Percentiles rank a stretch among this genome's conserved stretches.
These are phyloP conservation scores for Cyphomyrus plagiostoma DNA, from an alignment of 2,113 vertebrate genomes.

Conservation along the genomic window DNA sequence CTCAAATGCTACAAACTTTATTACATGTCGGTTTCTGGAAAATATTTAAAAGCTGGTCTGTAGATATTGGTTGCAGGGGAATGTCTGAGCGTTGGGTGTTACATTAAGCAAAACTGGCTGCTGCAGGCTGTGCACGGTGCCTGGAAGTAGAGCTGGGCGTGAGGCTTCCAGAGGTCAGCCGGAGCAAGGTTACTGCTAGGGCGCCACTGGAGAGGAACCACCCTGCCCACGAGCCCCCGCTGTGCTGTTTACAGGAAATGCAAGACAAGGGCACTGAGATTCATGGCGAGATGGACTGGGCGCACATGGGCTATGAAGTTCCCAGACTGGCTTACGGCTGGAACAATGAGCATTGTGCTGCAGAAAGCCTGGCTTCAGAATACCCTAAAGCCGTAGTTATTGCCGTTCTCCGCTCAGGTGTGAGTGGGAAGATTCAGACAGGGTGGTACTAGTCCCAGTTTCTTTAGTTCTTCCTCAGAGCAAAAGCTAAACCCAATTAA, in stretches of 20 bases:
- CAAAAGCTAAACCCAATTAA: not conserved
- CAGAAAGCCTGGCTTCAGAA: not conserved
- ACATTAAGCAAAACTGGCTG: constrained; percentile 14
- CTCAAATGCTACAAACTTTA: not conserved
- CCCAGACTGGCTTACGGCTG: not conserved
- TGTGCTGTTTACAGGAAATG: constrained; percentile 70
- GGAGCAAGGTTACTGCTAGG: constrained; percentile 50
- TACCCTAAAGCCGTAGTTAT: not conserved
- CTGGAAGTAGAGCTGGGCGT: constrained; percentile 42
- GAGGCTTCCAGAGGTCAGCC: constrained; percentile 43
- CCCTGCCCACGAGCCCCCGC: constrained; percentile 34
- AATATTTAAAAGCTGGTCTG: not conserved
- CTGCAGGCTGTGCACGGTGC: constrained; percentile 9
- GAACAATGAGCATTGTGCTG: not conserved
- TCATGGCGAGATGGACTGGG: not conserved
- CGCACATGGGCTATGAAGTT: not conserved
- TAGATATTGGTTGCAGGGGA: constrained; percentile 8
- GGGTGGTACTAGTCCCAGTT: not conserved
- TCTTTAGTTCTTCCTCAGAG: not conserved
- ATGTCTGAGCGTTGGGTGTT: constrained; percentile 44
- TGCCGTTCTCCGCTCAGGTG: not conserved
- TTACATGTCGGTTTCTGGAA: not conserved
- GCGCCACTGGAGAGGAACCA: constrained; percentile 62
- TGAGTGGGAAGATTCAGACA: not conserved
- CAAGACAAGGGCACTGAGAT: constrained; percentile 48